Percentiles rank a stretch among this genome's conserved stretches.
These are phyloP conservation scores for Xenopus tropicalis DNA, from an alignment of 2,113 vertebrate species.

Conservation along the genomic window DNA sequence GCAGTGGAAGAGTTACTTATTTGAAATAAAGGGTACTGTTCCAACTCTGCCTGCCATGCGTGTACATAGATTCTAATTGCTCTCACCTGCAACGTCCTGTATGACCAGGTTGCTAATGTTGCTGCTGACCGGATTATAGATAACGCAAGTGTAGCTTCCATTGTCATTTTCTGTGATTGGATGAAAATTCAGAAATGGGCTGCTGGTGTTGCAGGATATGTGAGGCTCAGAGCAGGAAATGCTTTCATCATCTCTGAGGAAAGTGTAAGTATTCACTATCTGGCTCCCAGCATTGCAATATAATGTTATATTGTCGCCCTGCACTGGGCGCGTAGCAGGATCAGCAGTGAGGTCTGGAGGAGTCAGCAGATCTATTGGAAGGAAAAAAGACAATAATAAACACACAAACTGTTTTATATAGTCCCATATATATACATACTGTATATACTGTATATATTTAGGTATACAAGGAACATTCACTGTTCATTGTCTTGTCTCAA, in stretches of 20 bases:
- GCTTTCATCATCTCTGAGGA: background rate
- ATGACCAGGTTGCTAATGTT: background rate
- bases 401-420: too few relatives aligned
- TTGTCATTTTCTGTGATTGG: constrained; percentile 23
- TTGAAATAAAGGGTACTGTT: background rate
- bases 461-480: too few relatives aligned
- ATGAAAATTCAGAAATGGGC: background rate
- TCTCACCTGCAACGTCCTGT: constrained; percentile 16
- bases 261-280: background rate
- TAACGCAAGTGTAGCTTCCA: constrained; percentile 16
- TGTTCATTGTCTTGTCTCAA: too few relatives aligned
- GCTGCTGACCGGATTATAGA: constrained; percentile 15
- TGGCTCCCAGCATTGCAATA: constrained; percentile 1
- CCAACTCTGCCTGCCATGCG: background rate
- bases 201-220: background rate
- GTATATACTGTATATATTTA: too few relatives aligned
- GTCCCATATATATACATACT: too few relatives aligned
- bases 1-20: background rate
- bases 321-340: background rate
- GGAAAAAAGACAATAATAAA: background rate
- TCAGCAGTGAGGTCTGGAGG: background rate
- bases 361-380: background rate
- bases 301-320: background rate
- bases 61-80: too few relatives aligned
- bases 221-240: background rate